Percentiles rank a stretch among this genome's conserved stretches.
These are phyloP conservation scores for Ennomos fuscantarius DNA, from an alignment of 2,888 invertebrate species.

Conservation along the genomic window DNA sequence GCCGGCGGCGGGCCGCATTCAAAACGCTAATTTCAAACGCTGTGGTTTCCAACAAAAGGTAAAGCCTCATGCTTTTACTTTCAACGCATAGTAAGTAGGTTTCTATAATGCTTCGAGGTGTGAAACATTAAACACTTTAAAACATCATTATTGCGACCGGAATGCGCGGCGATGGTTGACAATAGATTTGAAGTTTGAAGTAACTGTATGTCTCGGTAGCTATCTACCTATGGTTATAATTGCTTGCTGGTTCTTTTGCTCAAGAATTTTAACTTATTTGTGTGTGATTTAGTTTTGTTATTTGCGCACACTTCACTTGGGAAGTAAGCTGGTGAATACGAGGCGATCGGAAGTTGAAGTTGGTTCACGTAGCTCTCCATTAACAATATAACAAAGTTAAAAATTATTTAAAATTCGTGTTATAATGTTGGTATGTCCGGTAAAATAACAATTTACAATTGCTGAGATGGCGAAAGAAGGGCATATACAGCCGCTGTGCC, in stretches of 20 bases:
- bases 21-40: conserved; percentile 40
- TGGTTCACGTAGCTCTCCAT: no score
- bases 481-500: no score
- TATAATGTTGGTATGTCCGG: no score
- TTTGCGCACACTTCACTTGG: no score
- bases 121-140: conserved; percentile 34
- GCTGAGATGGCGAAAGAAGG: no score
- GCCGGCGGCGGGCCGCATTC: conserved; percentile 27
- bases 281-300: no score
- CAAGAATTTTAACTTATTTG: no score
- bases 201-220: conserved; percentile 13
- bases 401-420: no score
- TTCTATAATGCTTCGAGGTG: conserved; percentile 28
- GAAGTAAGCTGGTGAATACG: no score
- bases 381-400: no score
- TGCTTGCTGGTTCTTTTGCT: conserved; percentile 1
- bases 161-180: conserved; percentile 20
- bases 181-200: conserved; percentile 27
- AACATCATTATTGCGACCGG: conserved; percentile 31
- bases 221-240: neutral
- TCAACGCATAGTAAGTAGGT: conserved; percentile 37
- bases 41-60: conserved; percentile 53
- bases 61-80: conserved; percentile 52
- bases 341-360: no score
- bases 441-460: no score